Percentiles rank a stretch among this genome's conserved stretches.
Conservation (phyloP, 1,140 invertebrate genomes). For the Littorina saxatilis region DNA sequence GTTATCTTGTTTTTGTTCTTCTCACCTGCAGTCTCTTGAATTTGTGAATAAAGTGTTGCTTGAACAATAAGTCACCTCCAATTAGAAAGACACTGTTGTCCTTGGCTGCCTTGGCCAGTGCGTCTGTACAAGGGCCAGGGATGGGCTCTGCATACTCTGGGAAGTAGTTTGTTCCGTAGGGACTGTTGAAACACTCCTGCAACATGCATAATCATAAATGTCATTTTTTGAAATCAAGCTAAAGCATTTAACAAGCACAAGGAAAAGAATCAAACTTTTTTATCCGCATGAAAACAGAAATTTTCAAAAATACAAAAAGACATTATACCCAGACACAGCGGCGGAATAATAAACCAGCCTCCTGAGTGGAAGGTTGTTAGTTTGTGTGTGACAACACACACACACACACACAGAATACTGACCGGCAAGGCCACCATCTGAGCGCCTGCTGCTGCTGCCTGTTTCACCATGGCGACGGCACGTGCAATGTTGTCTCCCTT, state of each 20-base stretch:
- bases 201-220: constrained; percentile 14
- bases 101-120: constrained; percentile 85
- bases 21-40: too few relatives aligned
- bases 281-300: not conserved
- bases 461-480: constrained; percentile 84
- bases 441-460: constrained; percentile 85
- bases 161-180: constrained; percentile 93
- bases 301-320: not conserved
- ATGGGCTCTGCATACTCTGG: constrained; percentile 90
- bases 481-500: constrained; percentile 86
- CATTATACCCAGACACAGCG: too few relatives aligned
- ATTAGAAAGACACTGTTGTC: constrained; percentile 88
- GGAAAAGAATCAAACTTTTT: not conserved
- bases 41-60: too few relatives aligned
- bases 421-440: constrained; percentile 87
- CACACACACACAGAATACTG: too few relatives aligned
- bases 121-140: constrained; percentile 82
- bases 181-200: constrained; percentile 95
- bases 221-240: not conserved
- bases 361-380: too few relatives aligned
- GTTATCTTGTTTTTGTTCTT: too few relatives aligned
- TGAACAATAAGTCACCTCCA: constrained; percentile 81
- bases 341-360: too few relatives aligned
- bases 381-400: too few relatives aligned
- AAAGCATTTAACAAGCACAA: constrained; percentile 20